These are phyloP conservation scores for Osmoderma eremita DNA, from an alignment of 2,888 invertebrate species.

Conservation along the genomic window DNA sequence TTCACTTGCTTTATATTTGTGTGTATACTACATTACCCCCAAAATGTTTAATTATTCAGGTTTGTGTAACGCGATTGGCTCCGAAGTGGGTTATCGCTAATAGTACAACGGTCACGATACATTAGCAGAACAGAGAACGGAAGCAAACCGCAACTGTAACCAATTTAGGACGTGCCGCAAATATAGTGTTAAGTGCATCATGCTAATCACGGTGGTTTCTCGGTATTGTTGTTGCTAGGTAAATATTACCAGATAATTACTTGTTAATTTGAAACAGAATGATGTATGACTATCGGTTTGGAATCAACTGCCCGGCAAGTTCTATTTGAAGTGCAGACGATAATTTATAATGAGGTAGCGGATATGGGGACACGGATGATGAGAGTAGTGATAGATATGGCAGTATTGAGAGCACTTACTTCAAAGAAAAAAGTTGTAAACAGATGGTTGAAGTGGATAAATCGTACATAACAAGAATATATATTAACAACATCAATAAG, in stretches of 20 bases:
- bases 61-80: constrained; percentile 38
- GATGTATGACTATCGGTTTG: constrained; percentile 38
- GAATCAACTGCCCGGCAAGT: constrained; percentile 37
- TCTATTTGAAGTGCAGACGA: neutral
- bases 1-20: constrained; percentile 17
- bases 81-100: constrained; percentile 38
- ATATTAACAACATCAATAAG: no score
- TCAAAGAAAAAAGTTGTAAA: no score
- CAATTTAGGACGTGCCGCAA: constrained; percentile 39
- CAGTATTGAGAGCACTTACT: no score
- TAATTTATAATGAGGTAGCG: no score
- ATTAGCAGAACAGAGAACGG: constrained; percentile 40
- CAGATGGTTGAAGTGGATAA: no score
- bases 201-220: constrained; percentile 38
- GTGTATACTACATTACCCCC: constrained; percentile 13
- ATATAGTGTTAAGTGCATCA: constrained; percentile 38
- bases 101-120: constrained; percentile 30
- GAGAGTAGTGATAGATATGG: no score
- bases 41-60: constrained; percentile 41
- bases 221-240: constrained; percentile 23
- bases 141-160: constrained; percentile 44
- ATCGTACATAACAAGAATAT: no score
- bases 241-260: constrained; percentile 43
- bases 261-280: constrained; percentile 41
- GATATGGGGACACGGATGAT: no score